Evolutionary conservation across 2,797 vertebrate species (phyloP).

Genomic region (Pseudochirops corinnae): DNA sequence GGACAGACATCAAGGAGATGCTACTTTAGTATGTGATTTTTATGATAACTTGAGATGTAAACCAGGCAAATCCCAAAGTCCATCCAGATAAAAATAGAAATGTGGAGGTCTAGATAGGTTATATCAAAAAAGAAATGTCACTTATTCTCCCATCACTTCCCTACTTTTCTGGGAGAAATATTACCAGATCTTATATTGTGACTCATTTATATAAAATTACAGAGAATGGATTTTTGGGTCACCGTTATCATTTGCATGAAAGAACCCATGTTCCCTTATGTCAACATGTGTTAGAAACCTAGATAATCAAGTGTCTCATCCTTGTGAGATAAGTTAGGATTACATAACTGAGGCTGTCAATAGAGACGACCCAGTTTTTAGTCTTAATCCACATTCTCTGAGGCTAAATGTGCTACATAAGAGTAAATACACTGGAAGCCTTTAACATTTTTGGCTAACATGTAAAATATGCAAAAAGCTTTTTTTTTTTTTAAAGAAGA

Average conservation of each 20-base stretch:
- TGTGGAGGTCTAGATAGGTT: not conserved
- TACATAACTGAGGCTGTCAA: not conserved
- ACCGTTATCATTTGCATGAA: slow-evolving; percentile 26
- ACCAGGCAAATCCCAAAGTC: slow-evolving; percentile 4
- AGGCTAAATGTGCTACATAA: not conserved
- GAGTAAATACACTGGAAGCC: not conserved
- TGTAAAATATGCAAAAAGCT: not conserved
- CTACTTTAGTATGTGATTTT: slow-evolving; percentile 17
- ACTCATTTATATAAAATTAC: slow-evolving; percentile 16
- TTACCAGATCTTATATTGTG: slow-evolving; percentile 11
- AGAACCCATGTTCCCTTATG: slow-evolving; percentile 15
- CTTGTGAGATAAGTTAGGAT: not conserved
- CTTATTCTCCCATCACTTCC: not conserved
- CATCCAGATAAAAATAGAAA: slow-evolving; percentile 5
- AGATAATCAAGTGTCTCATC: not conserved
- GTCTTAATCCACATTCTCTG: slow-evolving; percentile 8
- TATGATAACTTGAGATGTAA: slow-evolving; percentile 37
- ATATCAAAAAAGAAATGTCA: slow-evolving; percentile 47
- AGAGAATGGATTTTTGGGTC: slow-evolving; percentile 27
- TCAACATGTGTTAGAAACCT: slow-evolving; percentile 45
- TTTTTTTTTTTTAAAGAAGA: not conserved
- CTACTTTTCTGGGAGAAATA: not conserved
- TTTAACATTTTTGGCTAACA: not conserved
- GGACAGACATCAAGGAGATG: not conserved
- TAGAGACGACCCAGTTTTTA: not conserved